phyloP scores from a whole-genome alignment of 2,797 vertebrate species.

The Hypotaenidia okinawae region DNA sequence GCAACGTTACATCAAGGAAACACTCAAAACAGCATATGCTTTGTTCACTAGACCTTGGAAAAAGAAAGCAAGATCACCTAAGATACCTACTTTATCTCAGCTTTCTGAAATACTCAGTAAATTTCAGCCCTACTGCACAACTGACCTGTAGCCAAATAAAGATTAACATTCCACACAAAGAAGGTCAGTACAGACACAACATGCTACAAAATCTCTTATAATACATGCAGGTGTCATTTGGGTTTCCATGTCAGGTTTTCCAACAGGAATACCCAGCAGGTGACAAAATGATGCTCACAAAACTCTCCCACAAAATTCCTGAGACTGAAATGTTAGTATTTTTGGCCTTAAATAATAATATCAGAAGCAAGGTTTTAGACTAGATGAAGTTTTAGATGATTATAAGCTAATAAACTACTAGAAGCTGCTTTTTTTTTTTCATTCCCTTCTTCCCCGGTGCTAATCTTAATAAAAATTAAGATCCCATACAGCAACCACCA shows the following conservation, averaged over 20 bases:
- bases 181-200: background rate
- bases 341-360: background rate
- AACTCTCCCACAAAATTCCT: background rate
- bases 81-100: background rate
- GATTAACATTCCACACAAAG: background rate
- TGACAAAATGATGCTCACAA: background rate
- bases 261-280: background rate
- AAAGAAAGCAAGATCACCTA: background rate
- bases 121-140: background rate
- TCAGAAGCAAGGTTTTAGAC: background rate
- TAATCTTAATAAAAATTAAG: background rate
- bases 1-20: background rate
- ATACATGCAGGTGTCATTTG: accelerated
- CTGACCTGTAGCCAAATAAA: background rate
- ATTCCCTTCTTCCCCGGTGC: background rate
- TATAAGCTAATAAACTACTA: background rate
- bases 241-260: background rate
- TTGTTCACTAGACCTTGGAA: background rate
- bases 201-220: accelerated
- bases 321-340: background rate
- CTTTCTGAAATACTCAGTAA: background rate
- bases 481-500: background rate
- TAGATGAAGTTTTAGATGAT: background rate
- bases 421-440: background rate
- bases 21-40: background rate